Conservation (phyloP, 2,797 vertebrate genomes). For the Momotus momota region DNA sequence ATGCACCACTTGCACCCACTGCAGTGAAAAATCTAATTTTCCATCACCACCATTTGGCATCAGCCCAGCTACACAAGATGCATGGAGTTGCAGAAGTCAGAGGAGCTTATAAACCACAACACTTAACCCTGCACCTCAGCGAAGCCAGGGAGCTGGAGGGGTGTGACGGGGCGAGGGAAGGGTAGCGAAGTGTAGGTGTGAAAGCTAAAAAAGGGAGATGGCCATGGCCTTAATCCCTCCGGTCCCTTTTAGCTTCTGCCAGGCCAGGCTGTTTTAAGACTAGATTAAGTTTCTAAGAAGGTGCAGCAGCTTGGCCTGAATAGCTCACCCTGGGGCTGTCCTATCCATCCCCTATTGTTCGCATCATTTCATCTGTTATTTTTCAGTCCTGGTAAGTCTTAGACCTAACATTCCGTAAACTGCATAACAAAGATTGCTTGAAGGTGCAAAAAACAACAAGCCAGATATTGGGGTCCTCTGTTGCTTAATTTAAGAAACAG, state of each 20-base stretch:
- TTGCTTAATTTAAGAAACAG: background rate
- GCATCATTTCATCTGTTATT: background rate
- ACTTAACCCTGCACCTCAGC: rapidly evolving
- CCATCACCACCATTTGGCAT: background rate
- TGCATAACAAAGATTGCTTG: background rate
- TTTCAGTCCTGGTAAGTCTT: background rate
- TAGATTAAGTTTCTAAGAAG: slow-evolving; percentile 49
- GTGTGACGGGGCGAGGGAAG: background rate
- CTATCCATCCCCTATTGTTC: background rate
- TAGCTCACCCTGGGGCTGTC: background rate
- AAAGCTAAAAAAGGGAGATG: background rate
- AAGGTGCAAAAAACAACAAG: background rate
- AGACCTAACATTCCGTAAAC: background rate
- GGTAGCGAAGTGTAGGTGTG: background rate
- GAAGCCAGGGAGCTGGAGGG: background rate
- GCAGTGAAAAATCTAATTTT: background rate
- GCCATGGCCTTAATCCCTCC: slow-evolving; percentile 8
- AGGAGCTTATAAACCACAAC: background rate
- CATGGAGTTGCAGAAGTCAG: background rate
- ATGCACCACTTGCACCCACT: rapidly evolving
- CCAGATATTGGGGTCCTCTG: background rate
- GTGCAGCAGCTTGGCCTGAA: slow-evolving; percentile 32
- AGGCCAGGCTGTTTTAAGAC: slow-evolving; percentile 13
- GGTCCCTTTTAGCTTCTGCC: background rate
- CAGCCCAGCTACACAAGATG: background rate